Percentiles rank a stretch among this genome's conserved stretches.
phyloP scores from a whole-genome alignment of 2,888 invertebrate species.

The Sarcophaga subvicina region DNA sequence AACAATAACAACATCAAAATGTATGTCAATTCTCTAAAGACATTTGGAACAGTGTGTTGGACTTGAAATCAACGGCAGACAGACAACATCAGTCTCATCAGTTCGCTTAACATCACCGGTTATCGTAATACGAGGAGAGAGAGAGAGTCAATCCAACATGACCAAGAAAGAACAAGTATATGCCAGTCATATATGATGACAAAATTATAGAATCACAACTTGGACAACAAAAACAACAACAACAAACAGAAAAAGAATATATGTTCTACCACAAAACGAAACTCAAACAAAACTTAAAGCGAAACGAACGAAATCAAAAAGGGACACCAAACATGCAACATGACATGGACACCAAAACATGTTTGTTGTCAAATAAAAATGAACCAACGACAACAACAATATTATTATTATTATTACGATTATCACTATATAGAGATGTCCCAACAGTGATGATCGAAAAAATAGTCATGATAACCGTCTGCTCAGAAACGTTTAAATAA shows the following conservation, averaged over 20 bases:
- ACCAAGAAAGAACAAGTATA: constrained; percentile 3
- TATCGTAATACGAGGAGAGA: too few species aligned
- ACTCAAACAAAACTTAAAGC: constrained; percentile 32
- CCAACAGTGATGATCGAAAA: background rate
- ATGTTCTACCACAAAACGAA: constrained; percentile 1
- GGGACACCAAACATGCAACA: constrained; percentile 49
- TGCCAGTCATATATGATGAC: constrained; percentile 47
- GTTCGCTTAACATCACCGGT: background rate
- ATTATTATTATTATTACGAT: constrained; percentile 57
- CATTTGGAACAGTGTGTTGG: constrained; percentile 63
- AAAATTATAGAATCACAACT: constrained; percentile 44
- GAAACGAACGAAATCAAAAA: constrained; percentile 25
- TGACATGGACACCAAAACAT: constrained; percentile 70
- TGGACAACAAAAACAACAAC: too few species aligned
- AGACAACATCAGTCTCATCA: constrained; percentile 28
- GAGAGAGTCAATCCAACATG: constrained; percentile 27
- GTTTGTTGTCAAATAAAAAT: constrained; percentile 68
- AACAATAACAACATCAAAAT: constrained; percentile 30
- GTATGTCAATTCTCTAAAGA: constrained; percentile 69
- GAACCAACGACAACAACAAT: constrained; percentile 62
- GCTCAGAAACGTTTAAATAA: too few species aligned
- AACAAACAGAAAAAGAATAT: too few species aligned
- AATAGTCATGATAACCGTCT: background rate
- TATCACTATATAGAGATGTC: background rate
- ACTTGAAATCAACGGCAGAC: constrained; percentile 35